These are phyloP conservation scores for Tethea ocularis DNA, from an alignment of 2,888 invertebrate species.

Conservation along the genomic window DNA sequence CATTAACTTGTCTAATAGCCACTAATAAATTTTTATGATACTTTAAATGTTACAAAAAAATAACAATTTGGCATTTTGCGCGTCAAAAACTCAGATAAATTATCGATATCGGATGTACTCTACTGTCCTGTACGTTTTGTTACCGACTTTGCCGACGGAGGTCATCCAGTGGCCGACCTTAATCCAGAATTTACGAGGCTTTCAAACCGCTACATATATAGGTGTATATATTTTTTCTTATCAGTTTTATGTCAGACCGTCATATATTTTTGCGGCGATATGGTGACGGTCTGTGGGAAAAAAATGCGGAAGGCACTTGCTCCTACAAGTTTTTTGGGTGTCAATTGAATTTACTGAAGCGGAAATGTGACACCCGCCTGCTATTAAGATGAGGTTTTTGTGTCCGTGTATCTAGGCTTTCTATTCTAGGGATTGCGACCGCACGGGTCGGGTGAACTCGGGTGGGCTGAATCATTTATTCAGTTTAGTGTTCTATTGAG, in stretches of 20 bases:
- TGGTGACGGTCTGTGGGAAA: neutral
- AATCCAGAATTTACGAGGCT: slow-evolving; percentile 47
- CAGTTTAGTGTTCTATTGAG: slow-evolving; percentile 5
- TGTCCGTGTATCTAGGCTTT: neutral
- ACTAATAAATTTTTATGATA: neutral
- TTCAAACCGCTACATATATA: slow-evolving; percentile 29
- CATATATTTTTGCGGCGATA: slow-evolving; percentile 16
- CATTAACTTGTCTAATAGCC: neutral
- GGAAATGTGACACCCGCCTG: slow-evolving; percentile 5
- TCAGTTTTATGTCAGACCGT: slow-evolving; percentile 23
- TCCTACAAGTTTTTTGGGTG: slow-evolving; percentile 6
- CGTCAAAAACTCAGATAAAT: slow-evolving; percentile 13
- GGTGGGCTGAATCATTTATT: slow-evolving; percentile 1
- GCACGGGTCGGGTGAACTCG: neutral
- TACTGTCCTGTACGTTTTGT: slow-evolving; percentile 13
- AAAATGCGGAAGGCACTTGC: slow-evolving; percentile 13
- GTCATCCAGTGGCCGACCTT: slow-evolving; percentile 39
- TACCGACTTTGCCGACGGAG: slow-evolving; percentile 27
- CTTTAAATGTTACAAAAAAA: neutral
- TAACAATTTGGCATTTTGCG: slow-evolving; percentile 1
- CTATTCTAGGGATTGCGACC: neutral
- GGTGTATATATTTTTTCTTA: slow-evolving; percentile 22
- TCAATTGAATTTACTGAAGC: slow-evolving; percentile 11
- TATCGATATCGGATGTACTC: slow-evolving; percentile 32
- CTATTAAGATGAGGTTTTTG: slow-evolving; percentile 6